Base-by-base conservation (phyloP, 1,140 invertebrate genomes). In the Panagrolaimus sp. region DNA sequence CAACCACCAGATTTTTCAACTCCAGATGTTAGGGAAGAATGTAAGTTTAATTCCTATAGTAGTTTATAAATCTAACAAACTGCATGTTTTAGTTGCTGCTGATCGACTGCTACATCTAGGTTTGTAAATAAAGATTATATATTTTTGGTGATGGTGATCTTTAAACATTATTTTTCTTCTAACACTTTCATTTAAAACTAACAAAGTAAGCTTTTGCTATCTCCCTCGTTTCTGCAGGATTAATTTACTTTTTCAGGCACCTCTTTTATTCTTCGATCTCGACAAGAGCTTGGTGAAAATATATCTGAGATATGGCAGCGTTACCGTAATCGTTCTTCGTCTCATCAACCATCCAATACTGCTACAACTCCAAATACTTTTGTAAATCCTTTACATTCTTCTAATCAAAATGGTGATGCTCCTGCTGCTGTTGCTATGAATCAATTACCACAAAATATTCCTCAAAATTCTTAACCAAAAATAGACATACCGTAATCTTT, bases 31-130 rank as follows among this genome's bases (percentile, higher is more conserved):
- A 70, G 78, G 44, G 76, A 72, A 53, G 43, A 71, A 47, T 81
- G n/a, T n/a, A n/a, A n/a, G n/a, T n/a, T n/a, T n/a, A n/a, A n/a
- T n/a, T n/a, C n/a, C n/a, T n/a, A n/a, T n/a, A n/a, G n/a, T n/a
- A n/a, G n/a, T n/a, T n/a, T n/a, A n/a, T n/a, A n/a, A n/a, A n/a
- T n/a, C n/a, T n/a, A n/a, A n/a, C n/a, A n/a, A n/a, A n/a, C n/a
- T n/a, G n/a, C n/a, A n/a, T n/a, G n/a, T n/a, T n/a, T n/a, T n/a
- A n/a, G n/a, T 77, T 68, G 75, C 79, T 9, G 70, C 81, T 11
- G 65, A 72, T 13, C 70, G 67, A 31, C 67, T 81, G 46, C 71
- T 81, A 20, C 69, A 69, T 70, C 62, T 81, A 70, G 79, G 79
- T 81, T 73, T 76, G 80, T 80, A 65, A 67, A n/a, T n/a, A n/a